Percentiles rank a stretch among this genome's conserved stretches.
Conservation (phyloP, 2,888 invertebrate genomes). For the Tolmerus cingulatus region DNA sequence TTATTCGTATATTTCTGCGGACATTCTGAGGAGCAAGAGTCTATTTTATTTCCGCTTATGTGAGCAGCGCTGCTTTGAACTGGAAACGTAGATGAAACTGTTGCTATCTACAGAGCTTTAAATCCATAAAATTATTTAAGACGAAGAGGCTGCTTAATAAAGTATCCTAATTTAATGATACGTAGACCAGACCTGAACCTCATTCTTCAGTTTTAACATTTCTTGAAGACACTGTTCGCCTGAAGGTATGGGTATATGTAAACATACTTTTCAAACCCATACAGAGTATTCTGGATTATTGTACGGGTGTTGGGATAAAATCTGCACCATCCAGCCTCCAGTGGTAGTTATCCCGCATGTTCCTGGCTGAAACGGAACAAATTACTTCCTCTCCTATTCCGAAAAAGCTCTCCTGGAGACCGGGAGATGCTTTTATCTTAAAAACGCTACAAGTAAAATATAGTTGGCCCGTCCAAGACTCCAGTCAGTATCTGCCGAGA, state of each 20-base stretch:
- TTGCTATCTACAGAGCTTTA: background rate
- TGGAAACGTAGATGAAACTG: background rate
- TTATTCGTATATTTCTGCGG: background rate
- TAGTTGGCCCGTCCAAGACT: background rate
- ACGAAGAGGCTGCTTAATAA: background rate
- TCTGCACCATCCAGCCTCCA: background rate
- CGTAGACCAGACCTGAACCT: background rate
- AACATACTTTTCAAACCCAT: background rate
- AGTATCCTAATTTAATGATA: background rate
- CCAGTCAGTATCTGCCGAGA: conserved; percentile 11
- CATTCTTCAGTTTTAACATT: background rate
- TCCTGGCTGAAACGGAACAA: background rate
- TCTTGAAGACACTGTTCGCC: background rate
- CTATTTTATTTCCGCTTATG: background rate
- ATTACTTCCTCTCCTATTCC: conserved; percentile 7
- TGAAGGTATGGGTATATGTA: background rate
- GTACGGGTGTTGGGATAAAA: background rate
- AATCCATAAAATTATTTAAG: background rate
- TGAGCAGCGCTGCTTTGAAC: background rate
- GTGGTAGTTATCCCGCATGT: background rate
- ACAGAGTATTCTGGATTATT: background rate
- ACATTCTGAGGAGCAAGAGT: background rate
- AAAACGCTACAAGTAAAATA: background rate
- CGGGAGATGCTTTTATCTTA: background rate
- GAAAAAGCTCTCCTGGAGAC: conserved; percentile 1